A percentile compares a stretch with the other conserved stretches of the same genome.
Evolutionary conservation across 1,140 invertebrate species (phyloP).

Genomic region (Drosophila tristis): DNA sequence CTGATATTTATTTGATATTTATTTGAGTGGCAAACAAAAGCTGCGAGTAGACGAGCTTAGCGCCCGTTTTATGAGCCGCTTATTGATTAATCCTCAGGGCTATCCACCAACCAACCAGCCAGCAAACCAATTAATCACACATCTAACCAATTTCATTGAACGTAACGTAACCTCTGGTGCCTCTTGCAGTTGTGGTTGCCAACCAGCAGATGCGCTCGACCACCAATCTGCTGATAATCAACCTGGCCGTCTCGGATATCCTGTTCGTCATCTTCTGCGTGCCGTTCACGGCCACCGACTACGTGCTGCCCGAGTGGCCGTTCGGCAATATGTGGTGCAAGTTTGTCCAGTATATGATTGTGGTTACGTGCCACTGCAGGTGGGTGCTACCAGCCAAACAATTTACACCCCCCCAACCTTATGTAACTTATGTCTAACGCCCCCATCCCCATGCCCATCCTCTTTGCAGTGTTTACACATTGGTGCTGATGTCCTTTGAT

Average conservation of each 20-base stretch:
- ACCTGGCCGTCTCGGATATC: conserved; percentile 94
- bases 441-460: no score
- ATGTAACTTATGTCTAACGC: background rate
- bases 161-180: conserved; percentile 65
- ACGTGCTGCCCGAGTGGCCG: conserved; percentile 94
- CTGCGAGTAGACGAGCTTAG: no score
- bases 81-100: no score
- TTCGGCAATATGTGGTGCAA: conserved; percentile 96
- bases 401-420: no score
- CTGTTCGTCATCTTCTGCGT: conserved; percentile 98
- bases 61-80: no score
- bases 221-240: conserved; percentile 96
- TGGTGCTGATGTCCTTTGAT: conserved; percentile 97
- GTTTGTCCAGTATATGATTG: conserved; percentile 93
- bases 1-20: no score
- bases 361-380: conserved; percentile 92
- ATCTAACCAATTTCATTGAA: background rate
- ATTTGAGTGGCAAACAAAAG: no score
- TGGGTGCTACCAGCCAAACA: conserved; percentile 89
- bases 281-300: conserved; percentile 88
- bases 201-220: conserved; percentile 97
- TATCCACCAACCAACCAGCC: no score
- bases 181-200: conserved; percentile 91
- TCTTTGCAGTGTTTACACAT: conserved; percentile 88
- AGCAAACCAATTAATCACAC: background rate